Conservation (phyloP, 37 sponge, comb jelly and placozoan genomes). For the Ephydatia muelleri region DNA sequence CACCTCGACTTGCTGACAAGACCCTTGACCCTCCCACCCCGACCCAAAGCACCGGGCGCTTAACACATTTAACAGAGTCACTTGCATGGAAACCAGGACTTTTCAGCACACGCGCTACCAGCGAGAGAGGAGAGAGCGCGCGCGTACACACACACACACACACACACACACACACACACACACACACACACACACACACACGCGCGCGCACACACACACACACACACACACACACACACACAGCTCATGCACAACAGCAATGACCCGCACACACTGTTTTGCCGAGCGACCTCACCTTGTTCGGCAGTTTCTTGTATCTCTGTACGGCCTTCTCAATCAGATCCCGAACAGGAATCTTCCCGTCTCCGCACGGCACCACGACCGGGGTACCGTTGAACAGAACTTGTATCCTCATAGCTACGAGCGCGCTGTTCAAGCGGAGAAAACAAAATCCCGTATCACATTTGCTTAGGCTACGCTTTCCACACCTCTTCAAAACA, state of each 20-base stretch:
- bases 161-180: neutral
- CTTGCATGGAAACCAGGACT: too few species aligned
- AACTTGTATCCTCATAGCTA: conserved; percentile 71
- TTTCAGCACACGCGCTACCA: neutral
- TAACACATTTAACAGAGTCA: too few species aligned
- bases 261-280: too few species aligned
- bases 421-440: neutral
- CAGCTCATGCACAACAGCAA: neutral
- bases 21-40: neutral
- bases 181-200: too few species aligned
- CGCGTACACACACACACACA: neutral
- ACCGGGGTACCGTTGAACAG: conserved; percentile 61
- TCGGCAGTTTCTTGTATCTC: conserved; percentile 62
- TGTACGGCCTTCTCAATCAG: conserved; percentile 71
- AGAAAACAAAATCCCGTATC: neutral
- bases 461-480: neutral
- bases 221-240: neutral
- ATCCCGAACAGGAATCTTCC: conserved; percentile 57
- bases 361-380: conserved; percentile 85
- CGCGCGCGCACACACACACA: too few species aligned
- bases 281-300: conserved; percentile 29
- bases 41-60: neutral
- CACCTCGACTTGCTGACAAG: neutral
- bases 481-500: neutral
- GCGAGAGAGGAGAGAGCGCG: too few species aligned